Evolutionary conservation across 2,888 invertebrate genomes (phyloP), one percentile per base, ranked within the genome.

Genomic region (Chelonus formosanus): DNA sequence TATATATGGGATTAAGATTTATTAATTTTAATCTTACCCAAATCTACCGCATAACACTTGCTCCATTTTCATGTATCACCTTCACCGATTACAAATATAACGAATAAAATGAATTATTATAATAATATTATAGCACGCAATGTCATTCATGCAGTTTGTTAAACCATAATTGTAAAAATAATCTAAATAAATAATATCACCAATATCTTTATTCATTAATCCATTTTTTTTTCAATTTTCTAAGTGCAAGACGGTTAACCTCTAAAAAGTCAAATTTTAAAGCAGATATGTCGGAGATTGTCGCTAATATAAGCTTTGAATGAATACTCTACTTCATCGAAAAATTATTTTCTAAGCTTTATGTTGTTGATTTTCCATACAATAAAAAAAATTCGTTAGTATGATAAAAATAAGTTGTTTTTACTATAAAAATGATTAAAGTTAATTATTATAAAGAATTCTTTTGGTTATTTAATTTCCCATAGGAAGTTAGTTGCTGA

Each of bases 21-120:
- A 32, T 44, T 3, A 3, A 44, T 10, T 55, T 54, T 65, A 56
- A 54, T 66, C 77, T 80, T 74, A 84, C 84, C 83, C 83, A 70
- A 83, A 79, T 76, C 76, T 81, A 60, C 83, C 78, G 68, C 78
- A 76, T 48, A 84, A 67, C 70, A 84, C 78, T 76, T 84, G 82
- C 71, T 82, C 77, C 84, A 84, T 84, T 45, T 66, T 74, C 63
- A 60, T 44, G 64, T 53, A 58, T 48, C 52, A 56, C 48, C 43
- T 59, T 52, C 44, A 48, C 63, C 7, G 58, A 66, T 65, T 55
- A 57, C 40, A 4, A 6, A 40, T 40, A 40, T 40, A 5, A 47
- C 43, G 50, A 35, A 56, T 68, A 70, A 65, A 65, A 71, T 60
- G 60, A 65, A 65, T 68, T 61, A 58, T 66, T 60, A 64, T 63